These are phyloP conservation scores for Conus canariensis DNA, from an alignment of 2,888 invertebrate genomes.

Conservation along the genomic window DNA sequence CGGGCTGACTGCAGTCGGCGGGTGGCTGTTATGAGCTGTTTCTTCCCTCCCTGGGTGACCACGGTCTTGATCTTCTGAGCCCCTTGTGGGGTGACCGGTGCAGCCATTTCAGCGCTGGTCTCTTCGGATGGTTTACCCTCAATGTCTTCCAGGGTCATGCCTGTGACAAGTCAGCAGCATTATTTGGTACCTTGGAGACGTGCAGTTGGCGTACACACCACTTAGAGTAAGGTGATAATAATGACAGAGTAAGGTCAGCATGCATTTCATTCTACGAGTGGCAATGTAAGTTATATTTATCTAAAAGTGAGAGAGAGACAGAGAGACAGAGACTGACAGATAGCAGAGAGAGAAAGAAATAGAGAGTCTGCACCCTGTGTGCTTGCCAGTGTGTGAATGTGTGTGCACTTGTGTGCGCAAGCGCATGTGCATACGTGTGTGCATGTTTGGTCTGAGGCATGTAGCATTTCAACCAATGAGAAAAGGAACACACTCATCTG, in stretches of 20 bases:
- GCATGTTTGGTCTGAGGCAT: too few relatives aligned
- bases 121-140: neutral
- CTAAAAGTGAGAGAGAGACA: neutral
- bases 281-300: too few relatives aligned
- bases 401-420: neutral
- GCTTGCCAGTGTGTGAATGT: neutral
- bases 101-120: neutral
- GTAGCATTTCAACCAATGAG: too few relatives aligned
- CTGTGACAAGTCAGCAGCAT: neutral
- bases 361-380: neutral
- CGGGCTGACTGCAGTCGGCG: neutral
- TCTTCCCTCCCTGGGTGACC: conserved; percentile 19
- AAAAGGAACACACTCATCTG: too few relatives aligned
- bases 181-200: too few relatives aligned
- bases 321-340: neutral
- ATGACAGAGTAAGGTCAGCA: too few relatives aligned
- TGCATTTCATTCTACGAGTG: too few relatives aligned
- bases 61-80: conserved; percentile 35
- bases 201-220: too few relatives aligned
- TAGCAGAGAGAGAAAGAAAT: neutral
- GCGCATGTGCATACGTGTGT: too few relatives aligned
- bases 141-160: neutral
- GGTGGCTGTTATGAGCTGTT: neutral
- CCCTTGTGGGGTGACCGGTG: neutral
- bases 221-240: too few relatives aligned